Evolutionary conservation across 2,113 vertebrate species (phyloP).

Genomic region (Toxotes jaculatrix): DNA sequence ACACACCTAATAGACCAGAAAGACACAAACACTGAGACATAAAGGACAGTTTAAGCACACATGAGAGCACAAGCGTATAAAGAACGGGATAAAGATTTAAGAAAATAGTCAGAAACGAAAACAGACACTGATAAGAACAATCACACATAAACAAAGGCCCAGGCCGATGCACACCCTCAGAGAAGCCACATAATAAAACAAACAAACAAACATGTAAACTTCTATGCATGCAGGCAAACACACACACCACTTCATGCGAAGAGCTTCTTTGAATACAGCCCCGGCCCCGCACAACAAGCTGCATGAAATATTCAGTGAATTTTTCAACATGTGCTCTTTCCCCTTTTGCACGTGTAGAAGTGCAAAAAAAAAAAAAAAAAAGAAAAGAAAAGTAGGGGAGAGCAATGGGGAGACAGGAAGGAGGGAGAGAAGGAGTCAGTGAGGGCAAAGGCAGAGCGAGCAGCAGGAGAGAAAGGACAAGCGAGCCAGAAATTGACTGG

Average conservation of each 20-base stretch:
- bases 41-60: background rate
- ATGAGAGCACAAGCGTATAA: too few species aligned
- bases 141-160: background rate
- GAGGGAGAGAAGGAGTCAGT: constrained; percentile 77
- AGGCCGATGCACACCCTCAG: background rate
- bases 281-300: constrained; percentile 64
- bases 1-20: constrained; percentile 3
- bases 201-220: constrained; percentile 30
- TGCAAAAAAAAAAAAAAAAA: constrained; percentile 69
- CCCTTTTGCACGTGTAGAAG: constrained; percentile 78
- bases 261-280: constrained; percentile 23
- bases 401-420: constrained; percentile 46
- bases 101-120: background rate
- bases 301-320: constrained; percentile 85
- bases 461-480: constrained; percentile 54
- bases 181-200: constrained; percentile 9
- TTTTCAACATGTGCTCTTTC: constrained; percentile 84
- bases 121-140: background rate
- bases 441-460: constrained; percentile 81
- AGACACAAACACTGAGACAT: constrained; percentile 1
- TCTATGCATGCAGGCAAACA: background rate
- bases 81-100: background rate
- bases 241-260: constrained; percentile 32
- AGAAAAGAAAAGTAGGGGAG: constrained; percentile 51
- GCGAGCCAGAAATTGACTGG: constrained; percentile 52